These are phyloP conservation scores for Frankliniella fusca DNA, from an alignment of 2,888 invertebrate species.

Conservation along the genomic window DNA sequence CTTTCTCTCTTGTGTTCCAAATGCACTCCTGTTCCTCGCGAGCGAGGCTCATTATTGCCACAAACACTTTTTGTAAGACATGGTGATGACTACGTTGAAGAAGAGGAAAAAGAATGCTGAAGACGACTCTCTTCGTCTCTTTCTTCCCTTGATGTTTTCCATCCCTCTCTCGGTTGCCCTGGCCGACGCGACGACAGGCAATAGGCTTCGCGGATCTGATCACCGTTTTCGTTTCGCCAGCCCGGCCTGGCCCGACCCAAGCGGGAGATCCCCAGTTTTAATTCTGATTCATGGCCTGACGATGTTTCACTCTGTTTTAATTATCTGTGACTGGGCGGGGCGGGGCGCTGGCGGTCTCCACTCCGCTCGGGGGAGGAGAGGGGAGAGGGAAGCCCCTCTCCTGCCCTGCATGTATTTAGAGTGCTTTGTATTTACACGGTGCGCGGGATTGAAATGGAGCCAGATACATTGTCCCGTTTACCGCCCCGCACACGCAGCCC, in stretches of 20 bases:
- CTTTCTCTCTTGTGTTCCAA: not conserved
- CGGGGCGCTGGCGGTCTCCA: not conserved
- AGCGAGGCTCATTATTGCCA: not conserved
- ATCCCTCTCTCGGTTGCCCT: not conserved
- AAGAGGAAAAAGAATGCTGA: too few species aligned
- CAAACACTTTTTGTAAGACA: not conserved
- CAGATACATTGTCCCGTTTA: slow-evolving; percentile 18
- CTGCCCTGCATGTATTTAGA: slow-evolving; percentile 15
- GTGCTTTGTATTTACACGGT: slow-evolving; percentile 21
- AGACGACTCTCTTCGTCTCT: not conserved
- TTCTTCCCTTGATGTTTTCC: not conserved
- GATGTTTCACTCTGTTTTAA: slow-evolving; percentile 14
- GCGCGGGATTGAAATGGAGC: not conserved
- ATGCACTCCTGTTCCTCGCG: not conserved
- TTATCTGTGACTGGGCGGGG: not conserved
- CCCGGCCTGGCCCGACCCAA: too few species aligned
- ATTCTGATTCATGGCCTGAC: slow-evolving; percentile 3
- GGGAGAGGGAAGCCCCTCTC: not conserved
- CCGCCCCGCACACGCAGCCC: not conserved
- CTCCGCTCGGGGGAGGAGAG: not conserved
- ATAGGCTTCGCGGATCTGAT: too few species aligned
- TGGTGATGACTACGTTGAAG: too few species aligned
- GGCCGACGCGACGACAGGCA: too few species aligned
- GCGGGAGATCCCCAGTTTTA: not conserved
- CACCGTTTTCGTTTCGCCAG: too few species aligned